These are phyloP conservation scores for Pristionchus arcanus DNA, from an alignment of 2,888 invertebrate genomes.

Conservation along the genomic window DNA sequence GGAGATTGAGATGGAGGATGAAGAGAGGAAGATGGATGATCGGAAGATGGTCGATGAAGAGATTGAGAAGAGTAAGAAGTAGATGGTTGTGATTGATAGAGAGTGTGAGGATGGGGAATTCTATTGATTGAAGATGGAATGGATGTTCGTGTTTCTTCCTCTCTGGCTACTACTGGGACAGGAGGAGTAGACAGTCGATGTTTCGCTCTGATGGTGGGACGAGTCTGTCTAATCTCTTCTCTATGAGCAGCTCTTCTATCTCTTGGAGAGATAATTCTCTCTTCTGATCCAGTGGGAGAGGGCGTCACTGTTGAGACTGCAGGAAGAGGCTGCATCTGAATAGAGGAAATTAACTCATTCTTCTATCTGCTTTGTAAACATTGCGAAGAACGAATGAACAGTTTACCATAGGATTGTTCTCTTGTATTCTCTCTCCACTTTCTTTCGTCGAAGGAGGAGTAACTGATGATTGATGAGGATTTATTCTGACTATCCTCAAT, in stretches of 20 bases:
- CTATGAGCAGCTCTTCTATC: conserved; percentile 46
- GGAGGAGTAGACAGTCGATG: background rate
- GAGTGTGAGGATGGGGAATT: background rate
- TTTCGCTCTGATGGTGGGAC: background rate
- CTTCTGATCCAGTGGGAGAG: conserved; percentile 23
- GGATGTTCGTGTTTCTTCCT: conserved; percentile 11
- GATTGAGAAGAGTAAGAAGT: background rate
- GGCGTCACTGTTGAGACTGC: background rate
- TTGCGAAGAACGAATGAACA: background rate
- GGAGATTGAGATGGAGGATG: conserved; percentile 32
- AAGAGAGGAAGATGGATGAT: background rate
- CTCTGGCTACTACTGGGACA: background rate
- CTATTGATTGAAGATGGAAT: background rate
- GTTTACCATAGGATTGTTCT: background rate
- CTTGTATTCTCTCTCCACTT: background rate
- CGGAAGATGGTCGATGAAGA: background rate
- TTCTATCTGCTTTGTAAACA: background rate
- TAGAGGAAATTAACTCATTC: background rate
- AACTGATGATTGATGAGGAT: background rate
- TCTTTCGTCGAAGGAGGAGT: background rate
- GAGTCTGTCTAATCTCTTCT: background rate
- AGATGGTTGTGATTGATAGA: background rate
- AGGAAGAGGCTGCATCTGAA: background rate
- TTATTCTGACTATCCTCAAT: conserved; percentile 30
- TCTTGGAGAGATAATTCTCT: conserved; percentile 1